Base-by-base conservation (phyloP, 2,888 invertebrate species). In the Ochropleura plecta region DNA sequence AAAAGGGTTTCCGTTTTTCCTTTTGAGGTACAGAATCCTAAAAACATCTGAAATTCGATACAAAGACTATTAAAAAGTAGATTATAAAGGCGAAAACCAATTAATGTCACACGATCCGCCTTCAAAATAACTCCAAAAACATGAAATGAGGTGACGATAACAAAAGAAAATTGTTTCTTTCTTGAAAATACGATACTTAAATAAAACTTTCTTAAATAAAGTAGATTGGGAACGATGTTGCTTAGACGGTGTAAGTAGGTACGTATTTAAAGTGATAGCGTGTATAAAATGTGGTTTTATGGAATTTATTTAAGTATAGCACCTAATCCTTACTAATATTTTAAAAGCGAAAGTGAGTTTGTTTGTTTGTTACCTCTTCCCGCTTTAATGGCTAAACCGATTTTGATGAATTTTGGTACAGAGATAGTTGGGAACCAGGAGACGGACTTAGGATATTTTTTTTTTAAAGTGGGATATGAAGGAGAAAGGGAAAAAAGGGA, bases 111-210 rank as follows among this genome's bases (percentile, higher is more conserved):
- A 48, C 20, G 42, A 55, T 49, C 18, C 57, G 46, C 53, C 40
- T 72, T 63, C 8, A 68, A 67, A 63, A 57, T 62, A 57, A 69
- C 51, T 10, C 5, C 42, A 51, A 79, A 70, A 73, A 63, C 48
- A 70, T 67, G 49, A 68, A 76, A 70, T 55, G 48, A 73, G 66
- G 73, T 53, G 62, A 49, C 53, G 51, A 51, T 44, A 59, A 64
- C 72, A 73, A 73, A 63, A 40, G 53, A 67, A 67, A 72, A 81
- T 69, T 80, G 62, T 72, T 80, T 67, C 40, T 49, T 59, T 51
- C 30, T 55, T 44, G 44, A 46, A 51, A 76, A 64, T 64, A 7
- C 30, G 49, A 57, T 49, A 76, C 40, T 65, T 65, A 65, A n/a
- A 12, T 55, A 10, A 62, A 78, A 75, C 53, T 63, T 79, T 70